A percentile compares a stretch with the other conserved stretches of the same genome.
Evolutionary conservation across 2,888 invertebrate genomes (phyloP).

Genomic region (Neoitamus cyanurus): DNA sequence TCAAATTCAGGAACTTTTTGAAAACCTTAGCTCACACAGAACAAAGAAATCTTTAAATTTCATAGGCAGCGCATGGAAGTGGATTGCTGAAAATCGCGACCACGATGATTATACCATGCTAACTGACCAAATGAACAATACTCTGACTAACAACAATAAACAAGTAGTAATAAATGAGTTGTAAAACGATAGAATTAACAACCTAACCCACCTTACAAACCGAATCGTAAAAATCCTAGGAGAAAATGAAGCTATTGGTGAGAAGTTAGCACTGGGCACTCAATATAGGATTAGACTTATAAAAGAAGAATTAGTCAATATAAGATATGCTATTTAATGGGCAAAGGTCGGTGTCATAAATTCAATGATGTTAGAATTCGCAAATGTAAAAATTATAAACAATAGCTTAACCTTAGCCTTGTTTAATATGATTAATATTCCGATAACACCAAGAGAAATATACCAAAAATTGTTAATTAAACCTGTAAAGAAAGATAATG

Average conservation of each 20-base stretch:
- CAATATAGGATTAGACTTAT: conserved; percentile 44
- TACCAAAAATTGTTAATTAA: too few relatives aligned
- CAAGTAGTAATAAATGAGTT: conserved; percentile 32
- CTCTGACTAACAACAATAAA: too few relatives aligned
- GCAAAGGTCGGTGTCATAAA: too few relatives aligned
- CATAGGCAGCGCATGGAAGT: conserved; percentile 9
- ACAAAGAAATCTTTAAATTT: background rate
- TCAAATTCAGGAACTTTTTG: background rate
- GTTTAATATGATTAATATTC: conserved; percentile 52
- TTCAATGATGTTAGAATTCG: too few relatives aligned
- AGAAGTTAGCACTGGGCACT: too few relatives aligned
- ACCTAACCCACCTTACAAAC: too few relatives aligned
- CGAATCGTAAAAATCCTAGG: background rate
- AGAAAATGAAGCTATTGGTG: background rate
- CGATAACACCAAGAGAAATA: conserved; percentile 47
- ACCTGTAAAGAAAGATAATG: too few relatives aligned
- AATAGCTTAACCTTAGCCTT: too few relatives aligned
- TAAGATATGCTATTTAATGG: too few relatives aligned
- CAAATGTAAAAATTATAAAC: too few relatives aligned
- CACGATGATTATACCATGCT: conserved; percentile 1
- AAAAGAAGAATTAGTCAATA: too few relatives aligned
- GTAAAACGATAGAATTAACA: conserved; percentile 33
- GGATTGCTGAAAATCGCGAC: conserved; percentile 22
- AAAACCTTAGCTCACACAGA: background rate
- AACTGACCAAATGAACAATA: too few relatives aligned